These are phyloP conservation scores for Scaptomyza graminum DNA, from an alignment of 1,140 invertebrate genomes.

Conservation along the genomic window DNA sequence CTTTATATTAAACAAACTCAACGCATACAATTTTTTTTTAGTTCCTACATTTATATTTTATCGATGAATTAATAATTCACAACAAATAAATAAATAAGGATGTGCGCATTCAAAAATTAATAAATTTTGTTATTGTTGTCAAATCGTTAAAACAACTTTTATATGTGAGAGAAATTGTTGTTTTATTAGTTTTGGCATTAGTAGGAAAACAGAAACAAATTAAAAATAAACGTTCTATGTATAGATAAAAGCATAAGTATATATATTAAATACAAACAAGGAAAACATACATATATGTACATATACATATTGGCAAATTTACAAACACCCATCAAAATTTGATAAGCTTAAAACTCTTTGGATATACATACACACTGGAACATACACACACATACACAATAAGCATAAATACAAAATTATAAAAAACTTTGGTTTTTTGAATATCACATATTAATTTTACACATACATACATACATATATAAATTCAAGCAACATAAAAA, in stretches of 20 bases:
- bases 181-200: slow-evolving; percentile 75
- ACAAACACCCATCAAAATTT: slow-evolving; percentile 43
- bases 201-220: slow-evolving; percentile 37
- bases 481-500: slow-evolving; percentile 17
- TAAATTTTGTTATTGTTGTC: slow-evolving; percentile 74
- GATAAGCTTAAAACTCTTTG: slow-evolving; percentile 37
- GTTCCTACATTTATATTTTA: not conserved
- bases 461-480: slow-evolving; percentile 27
- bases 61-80: no score
- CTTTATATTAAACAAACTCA: slow-evolving; percentile 7
- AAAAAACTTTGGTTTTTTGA: slow-evolving; percentile 63
- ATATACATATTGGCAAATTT: slow-evolving; percentile 47
- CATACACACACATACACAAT: slow-evolving; percentile 10
- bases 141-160: slow-evolving; percentile 61
- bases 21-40: not conserved
- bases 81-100: not conserved
- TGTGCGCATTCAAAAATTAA: slow-evolving; percentile 43
- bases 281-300: slow-evolving; percentile 58
- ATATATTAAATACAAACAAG: slow-evolving; percentile 39
- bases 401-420: slow-evolving; percentile 10
- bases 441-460: slow-evolving; percentile 65
- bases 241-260: slow-evolving; percentile 44
- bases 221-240: slow-evolving; percentile 65
- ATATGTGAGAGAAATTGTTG: slow-evolving; percentile 70
- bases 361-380: not conserved